Conservation (phyloP, 1,140 invertebrate genomes). For the Hypothenemus hampei region DNA sequence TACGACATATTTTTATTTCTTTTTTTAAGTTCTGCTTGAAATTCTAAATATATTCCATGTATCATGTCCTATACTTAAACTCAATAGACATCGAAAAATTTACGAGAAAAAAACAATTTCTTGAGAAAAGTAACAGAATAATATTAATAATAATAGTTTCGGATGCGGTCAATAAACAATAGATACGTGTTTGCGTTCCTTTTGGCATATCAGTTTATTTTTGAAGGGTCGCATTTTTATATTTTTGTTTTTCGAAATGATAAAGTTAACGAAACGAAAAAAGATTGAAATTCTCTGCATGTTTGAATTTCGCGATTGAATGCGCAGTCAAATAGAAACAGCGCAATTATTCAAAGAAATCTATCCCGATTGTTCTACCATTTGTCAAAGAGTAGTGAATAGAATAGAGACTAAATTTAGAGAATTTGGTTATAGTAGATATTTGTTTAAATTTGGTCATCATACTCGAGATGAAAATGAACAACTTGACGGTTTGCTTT, state of each 20-base stretch:
- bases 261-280: constrained; percentile 1
- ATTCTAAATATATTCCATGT: too few relatives aligned
- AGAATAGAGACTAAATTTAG: constrained; percentile 7
- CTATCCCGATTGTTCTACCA: constrained; percentile 3
- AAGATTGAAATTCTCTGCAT: background rate
- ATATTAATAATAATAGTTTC: background rate
- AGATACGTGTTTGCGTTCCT: constrained; percentile 43
- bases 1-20: background rate
- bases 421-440: constrained; percentile 6
- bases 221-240: too few relatives aligned
- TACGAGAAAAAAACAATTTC: background rate
- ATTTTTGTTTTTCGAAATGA: background rate
- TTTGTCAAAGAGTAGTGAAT: constrained; percentile 4
- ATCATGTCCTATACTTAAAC: too few relatives aligned
- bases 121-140: background rate
- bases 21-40: background rate
- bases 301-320: constrained; percentile 5
- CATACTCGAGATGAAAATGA: background rate
- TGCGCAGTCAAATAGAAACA: background rate
- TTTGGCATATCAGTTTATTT: too few relatives aligned
- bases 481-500: constrained; percentile 8
- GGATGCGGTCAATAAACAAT: background rate
- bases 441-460: constrained; percentile 3
- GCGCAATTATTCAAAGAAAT: constrained; percentile 5
- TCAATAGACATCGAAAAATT: background rate